phyloP scores from a whole-genome alignment of 2,797 vertebrate species.

The Mallotus villosus region DNA sequence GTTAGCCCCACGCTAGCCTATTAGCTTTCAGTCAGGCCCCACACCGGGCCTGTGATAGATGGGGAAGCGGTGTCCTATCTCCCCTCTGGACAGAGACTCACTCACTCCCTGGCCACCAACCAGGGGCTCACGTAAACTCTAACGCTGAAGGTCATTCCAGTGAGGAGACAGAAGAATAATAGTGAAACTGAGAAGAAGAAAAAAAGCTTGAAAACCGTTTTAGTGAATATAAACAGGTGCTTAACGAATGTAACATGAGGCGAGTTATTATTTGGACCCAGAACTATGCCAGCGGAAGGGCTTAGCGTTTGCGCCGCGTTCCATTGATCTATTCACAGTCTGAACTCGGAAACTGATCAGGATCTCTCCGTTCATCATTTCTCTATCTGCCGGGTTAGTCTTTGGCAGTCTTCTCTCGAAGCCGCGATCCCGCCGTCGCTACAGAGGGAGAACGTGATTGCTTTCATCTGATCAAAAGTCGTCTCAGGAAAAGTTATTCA shows the following conservation, averaged over 20 bases:
- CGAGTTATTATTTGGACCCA: too few relatives aligned
- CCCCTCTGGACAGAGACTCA: conserved; percentile 38
- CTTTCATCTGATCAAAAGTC: conserved; percentile 39
- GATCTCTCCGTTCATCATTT: background rate
- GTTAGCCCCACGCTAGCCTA: conserved; percentile 40
- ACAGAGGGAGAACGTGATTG: conserved; percentile 25
- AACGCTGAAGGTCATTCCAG: background rate
- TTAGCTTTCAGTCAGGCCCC: conserved; percentile 20
- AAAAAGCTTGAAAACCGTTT: too few relatives aligned
- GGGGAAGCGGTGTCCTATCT: conserved; percentile 38
- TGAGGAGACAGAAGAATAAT: background rate
- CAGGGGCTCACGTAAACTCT: background rate
- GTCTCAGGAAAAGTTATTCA: conserved; percentile 33
- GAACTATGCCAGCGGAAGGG: too few relatives aligned
- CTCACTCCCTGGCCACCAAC: conserved; percentile 3
- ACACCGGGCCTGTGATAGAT: conserved; percentile 43
- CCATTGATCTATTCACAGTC: background rate
- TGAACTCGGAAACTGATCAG: conserved; percentile 1
- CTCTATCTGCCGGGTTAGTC: too few relatives aligned
- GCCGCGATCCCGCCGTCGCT: background rate
- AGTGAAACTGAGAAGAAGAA: background rate
- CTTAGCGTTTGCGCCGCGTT: too few relatives aligned
- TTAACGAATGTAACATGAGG: too few relatives aligned
- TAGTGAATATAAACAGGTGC: too few relatives aligned
- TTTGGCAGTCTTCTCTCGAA: background rate